Evolutionary conservation across 2,888 invertebrate genomes (phyloP), one percentile per base, ranked within the genome.

Genomic region (Rhagonycha lutea): DNA sequence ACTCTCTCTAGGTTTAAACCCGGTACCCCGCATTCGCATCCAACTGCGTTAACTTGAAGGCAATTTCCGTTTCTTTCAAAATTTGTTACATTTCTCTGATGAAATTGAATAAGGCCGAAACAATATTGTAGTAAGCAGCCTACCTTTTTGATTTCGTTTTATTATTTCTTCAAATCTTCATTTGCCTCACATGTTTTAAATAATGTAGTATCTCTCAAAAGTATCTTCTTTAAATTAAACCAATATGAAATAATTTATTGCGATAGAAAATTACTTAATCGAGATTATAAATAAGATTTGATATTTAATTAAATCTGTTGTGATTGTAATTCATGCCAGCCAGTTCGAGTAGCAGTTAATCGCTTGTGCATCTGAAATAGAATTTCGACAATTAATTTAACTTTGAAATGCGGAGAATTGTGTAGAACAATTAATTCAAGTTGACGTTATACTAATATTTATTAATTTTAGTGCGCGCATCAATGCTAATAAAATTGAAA

Each of bases 351-450:
- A 32, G 23, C 69, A 28, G 23, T 60, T 60, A 60, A 69, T 69
- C 60, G 60, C 14, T 18, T 60, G 14, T 60, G 69, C 23, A 32
- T 23, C 32, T 32, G 47, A 61, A 14, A 62, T 14, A 62, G 62
- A 70, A 70, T 70, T 70, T 70, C 14, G 29, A 70, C 70, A 28
- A 70, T 62, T 70, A 70, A 47, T 70, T 60, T 70, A 70, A 61
- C 61, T 70, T 70, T 67, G 67, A 29, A 26, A 67, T 67, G n/a
- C 29, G 14, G 14, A n/a, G 26, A 67, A 67, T 14, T 26, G 28
- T 28, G 29, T 67, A 9, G 67, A 47, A 47, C 47, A 47, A 47
- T 47, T 47, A 47, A 47, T 47, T 47, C 47, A 47, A 47, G 47
- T 47, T 47, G 47, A 47, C 47, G 47, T 47, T 47, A 47, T 47